Conservation (phyloP, 1,140 invertebrate genomes). For the Augochlora pura region DNA sequence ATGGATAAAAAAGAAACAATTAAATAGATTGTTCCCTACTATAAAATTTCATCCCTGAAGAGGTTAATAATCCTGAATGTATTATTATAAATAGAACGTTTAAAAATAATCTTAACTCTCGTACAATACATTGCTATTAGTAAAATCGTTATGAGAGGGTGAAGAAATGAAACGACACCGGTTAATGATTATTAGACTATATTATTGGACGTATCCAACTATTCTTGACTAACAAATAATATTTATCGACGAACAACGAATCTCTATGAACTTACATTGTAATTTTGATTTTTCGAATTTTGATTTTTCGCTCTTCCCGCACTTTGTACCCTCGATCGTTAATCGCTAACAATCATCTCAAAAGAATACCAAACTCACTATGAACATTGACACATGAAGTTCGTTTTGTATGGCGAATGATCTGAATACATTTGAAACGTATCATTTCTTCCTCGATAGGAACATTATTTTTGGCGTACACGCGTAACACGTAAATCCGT, state of each 20-base stretch:
- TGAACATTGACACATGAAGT: conserved; percentile 42
- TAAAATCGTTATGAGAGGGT: no score
- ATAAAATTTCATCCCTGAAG: no score
- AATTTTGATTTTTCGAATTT: conserved; percentile 79
- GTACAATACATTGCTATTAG: no score
- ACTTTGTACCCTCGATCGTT: conserved; percentile 61
- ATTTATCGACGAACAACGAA: conserved; percentile 71
- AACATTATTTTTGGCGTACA: conserved; percentile 38
- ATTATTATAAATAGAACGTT: no score
- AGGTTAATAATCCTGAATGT: no score
- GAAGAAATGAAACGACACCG: conserved; percentile 32
- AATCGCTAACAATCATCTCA: conserved; percentile 24
- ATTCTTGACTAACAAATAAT: conserved; percentile 73
- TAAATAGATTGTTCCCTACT: no score
- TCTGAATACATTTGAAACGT: conserved; percentile 37
- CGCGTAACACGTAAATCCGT: conserved; percentile 12
- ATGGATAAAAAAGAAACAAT: no score
- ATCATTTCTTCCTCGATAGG: conserved; percentile 29
- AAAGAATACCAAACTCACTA: conserved; percentile 37
- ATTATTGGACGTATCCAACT: conserved; percentile 67
- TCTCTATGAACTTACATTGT: conserved; percentile 75
- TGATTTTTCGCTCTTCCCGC: conserved; percentile 60
- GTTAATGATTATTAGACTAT: conserved; percentile 67
- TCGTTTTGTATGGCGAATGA: conserved; percentile 21
- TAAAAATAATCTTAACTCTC: no score